Evolutionary conservation across 2,113 vertebrate species (phyloP), one percentile per base, ranked within the genome.

Genomic region (Anoura caudifer): DNA sequence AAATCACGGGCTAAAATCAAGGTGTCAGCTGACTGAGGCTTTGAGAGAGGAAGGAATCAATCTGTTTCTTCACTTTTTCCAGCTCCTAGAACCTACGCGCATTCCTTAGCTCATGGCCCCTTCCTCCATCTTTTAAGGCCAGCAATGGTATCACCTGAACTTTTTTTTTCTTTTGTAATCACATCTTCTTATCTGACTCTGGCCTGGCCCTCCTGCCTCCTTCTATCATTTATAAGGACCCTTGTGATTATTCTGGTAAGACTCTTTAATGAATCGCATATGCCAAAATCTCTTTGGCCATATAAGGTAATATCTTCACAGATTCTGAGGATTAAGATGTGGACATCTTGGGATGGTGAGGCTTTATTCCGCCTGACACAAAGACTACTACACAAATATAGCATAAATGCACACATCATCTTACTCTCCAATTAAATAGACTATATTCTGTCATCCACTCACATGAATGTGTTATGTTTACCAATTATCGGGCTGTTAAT

Each of bases 391-490:
- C 14, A 54, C 59, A n/a, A 47, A 65, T 3, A n/a, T 4, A 67
- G 59, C 33, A 5, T 50, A 56, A 36, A 5, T 20, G 43, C 28
- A 20, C 9, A n/a, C 31, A 7, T 69, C 67, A 59, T 84, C 72
- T 70, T 41, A 36, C 22, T 45, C 50, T 41, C 61, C 85, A 88
- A 43, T 94, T 36, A 86, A 86, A 80, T 61, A 84, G 54, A 20
- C 52, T 63, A 8, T 43, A 38, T 73, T 77, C 84, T 91, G 54
- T 88, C 76, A 92, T 61, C 80, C 72, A 61, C 77, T 90, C 81
- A 61, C 79, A 93, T 12, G 61, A 77, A 82, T 91, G 59, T 95
- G 90, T 77, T 79, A 72, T 95, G 86, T 83, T 97, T 95, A 83
- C 91, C 76, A 94, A 77, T 95, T 93, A 90, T n/a, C 56, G 5